Conservation (phyloP, 2,888 invertebrate species). For the Halictus ligatus region DNA sequence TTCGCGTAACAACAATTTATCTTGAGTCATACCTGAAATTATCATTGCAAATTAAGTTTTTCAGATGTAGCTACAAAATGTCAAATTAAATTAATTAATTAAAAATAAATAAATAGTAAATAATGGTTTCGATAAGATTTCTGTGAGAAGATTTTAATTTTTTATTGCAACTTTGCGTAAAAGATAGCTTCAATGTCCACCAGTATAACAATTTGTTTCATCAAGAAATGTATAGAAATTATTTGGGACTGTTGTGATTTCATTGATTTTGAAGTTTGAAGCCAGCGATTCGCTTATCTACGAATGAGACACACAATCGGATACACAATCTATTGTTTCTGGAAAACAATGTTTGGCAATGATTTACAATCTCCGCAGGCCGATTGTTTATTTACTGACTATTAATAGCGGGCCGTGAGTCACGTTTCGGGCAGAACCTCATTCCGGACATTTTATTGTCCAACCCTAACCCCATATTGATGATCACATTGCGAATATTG, state of each 20-base stretch:
- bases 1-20: too few species aligned
- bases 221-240: not conserved
- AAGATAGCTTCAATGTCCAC: not conserved
- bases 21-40: too few species aligned
- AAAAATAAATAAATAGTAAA: too few species aligned
- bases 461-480: not conserved
- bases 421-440: not conserved
- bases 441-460: not conserved
- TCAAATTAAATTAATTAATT: too few species aligned
- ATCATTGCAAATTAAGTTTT: too few species aligned
- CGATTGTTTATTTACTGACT: not conserved
- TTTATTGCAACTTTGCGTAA: not conserved
- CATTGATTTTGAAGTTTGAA: not conserved
- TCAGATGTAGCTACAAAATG: too few species aligned
- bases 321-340: not conserved
- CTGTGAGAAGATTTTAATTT: not conserved
- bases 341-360: not conserved
- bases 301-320: not conserved
- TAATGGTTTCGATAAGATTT: too few species aligned
- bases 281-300: not conserved
- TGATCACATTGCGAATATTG: not conserved
- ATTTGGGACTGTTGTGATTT: not conserved
- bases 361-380: not conserved
- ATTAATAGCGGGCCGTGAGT: not conserved
- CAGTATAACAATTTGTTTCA: not conserved